These are phyloP conservation scores for Drosophila meridiana DNA, from an alignment of 2,888 invertebrate species.

Conservation along the genomic window DNA sequence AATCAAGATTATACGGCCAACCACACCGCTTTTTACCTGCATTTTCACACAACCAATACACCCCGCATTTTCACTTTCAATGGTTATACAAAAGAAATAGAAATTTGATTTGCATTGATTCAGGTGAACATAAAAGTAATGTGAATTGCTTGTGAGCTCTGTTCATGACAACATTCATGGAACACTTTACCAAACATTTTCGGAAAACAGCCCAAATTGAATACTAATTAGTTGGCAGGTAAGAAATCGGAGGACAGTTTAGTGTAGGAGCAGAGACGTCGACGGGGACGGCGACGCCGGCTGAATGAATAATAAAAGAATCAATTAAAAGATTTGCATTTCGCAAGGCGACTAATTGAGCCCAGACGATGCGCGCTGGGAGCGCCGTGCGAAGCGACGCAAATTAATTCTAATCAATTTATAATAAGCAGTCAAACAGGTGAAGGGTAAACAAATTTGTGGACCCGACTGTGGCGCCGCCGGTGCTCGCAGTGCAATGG, in stretches of 20 bases:
- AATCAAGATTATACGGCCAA: too few relatives aligned
- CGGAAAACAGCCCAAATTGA: not conserved
- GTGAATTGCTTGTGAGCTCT: not conserved
- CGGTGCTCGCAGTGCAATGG: slow-evolving; percentile 35
- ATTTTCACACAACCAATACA: too few relatives aligned
- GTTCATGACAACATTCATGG: not conserved
- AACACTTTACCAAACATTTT: not conserved
- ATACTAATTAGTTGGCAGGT: not conserved
- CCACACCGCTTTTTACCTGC: too few relatives aligned
- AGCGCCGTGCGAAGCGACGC: slow-evolving; percentile 19
- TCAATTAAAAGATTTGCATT: slow-evolving; percentile 23
- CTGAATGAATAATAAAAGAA: slow-evolving; percentile 22
- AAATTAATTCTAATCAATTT: slow-evolving; percentile 41
- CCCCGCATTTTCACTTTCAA: not conserved
- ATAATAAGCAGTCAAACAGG: slow-evolving; percentile 35
- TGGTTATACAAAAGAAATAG: not conserved
- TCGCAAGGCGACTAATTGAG: slow-evolving; percentile 13
- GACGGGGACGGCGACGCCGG: too few relatives aligned
- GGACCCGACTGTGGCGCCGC: slow-evolving; percentile 13
- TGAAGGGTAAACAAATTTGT: slow-evolving; percentile 30
- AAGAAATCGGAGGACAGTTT: not conserved
- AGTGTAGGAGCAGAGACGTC: not conserved
- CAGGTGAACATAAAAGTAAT: not conserved
- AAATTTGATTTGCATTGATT: not conserved
- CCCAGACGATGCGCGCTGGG: slow-evolving; percentile 18